phyloP scores from a whole-genome alignment of 2,797 vertebrate species.

The Spheniscus humboldti region DNA sequence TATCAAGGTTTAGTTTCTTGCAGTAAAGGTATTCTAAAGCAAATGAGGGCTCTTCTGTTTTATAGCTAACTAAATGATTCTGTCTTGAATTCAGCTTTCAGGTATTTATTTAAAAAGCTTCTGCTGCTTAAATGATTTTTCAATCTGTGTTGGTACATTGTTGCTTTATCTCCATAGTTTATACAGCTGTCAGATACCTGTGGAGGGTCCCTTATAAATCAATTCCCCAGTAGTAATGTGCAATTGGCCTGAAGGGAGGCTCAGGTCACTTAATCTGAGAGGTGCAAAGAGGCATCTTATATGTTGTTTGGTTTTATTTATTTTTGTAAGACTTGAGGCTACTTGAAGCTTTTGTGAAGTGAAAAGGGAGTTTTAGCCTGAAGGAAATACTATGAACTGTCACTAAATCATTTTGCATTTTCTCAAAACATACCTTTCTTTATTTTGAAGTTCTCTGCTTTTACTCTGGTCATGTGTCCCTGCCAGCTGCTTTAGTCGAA shows the following conservation, averaged over 20 bases:
- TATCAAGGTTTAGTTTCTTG: not conserved
- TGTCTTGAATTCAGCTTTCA: not conserved
- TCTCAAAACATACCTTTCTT: not conserved
- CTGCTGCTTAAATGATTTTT: slow-evolving; percentile 42
- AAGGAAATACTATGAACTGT: not conserved
- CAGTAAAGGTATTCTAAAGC: not conserved
- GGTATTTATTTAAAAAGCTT: slow-evolving; percentile 1
- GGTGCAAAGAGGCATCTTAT: slow-evolving; percentile 18
- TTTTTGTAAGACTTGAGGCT: not conserved
- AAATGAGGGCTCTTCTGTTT: not conserved
- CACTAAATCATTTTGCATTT: not conserved
- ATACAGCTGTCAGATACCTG: slow-evolving; percentile 54
- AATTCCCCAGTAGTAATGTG: not conserved
- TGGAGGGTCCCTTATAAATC: slow-evolving; percentile 51
- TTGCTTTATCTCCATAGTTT: slow-evolving; percentile 39
- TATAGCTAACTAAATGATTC: not conserved
- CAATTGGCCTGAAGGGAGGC: slow-evolving; percentile 24
- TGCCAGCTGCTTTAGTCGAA: slow-evolving; percentile 31
- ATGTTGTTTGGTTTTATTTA: slow-evolving; percentile 27
- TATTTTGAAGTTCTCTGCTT: not conserved
- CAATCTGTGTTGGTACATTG: not conserved
- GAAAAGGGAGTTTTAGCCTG: not conserved
- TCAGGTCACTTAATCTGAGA: slow-evolving; percentile 23
- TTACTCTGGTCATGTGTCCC: slow-evolving; percentile 36
- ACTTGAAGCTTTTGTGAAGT: not conserved